A percentile compares a stretch with the other conserved stretches of the same genome.
Conservation (phyloP, 2,797 vertebrate genomes). For the Myoxocephalus aenaeus region DNA sequence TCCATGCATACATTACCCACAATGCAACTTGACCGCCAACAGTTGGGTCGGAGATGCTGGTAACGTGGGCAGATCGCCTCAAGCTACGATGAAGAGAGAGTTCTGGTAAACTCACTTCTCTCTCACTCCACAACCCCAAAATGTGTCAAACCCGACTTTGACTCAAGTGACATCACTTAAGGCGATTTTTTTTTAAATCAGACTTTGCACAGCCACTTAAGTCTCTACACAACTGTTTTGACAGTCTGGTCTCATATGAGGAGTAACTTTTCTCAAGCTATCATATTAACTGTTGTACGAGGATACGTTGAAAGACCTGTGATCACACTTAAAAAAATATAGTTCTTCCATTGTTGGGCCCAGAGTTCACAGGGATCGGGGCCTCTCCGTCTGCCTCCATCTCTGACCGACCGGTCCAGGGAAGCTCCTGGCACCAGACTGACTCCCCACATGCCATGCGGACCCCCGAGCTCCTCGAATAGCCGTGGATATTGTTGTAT, state of each 20-base stretch:
- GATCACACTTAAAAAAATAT: not conserved
- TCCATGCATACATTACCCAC: not conserved
- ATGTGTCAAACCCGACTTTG: too few relatives aligned
- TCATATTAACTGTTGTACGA: not conserved
- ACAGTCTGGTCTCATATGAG: too few relatives aligned
- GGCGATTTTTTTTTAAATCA: not conserved
- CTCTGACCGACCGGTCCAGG: slow-evolving; percentile 40
- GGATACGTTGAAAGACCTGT: not conserved
- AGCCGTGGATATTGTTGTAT: slow-evolving; percentile 53
- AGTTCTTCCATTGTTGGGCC: slow-evolving; percentile 4
- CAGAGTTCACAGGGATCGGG: slow-evolving; percentile 23
- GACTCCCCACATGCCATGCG: slow-evolving; percentile 38
- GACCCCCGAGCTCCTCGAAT: slow-evolving; percentile 32
- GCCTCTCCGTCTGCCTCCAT: slow-evolving; percentile 57
- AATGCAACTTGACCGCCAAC: not conserved
- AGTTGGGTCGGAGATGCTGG: not conserved
- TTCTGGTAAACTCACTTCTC: not conserved
- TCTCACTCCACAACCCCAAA: not conserved
- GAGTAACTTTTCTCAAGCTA: too few relatives aligned
- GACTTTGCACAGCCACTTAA: not conserved
- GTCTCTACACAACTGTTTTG: not conserved
- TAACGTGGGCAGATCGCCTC: too few relatives aligned
- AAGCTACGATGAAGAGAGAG: not conserved
- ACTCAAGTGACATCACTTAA: not conserved
- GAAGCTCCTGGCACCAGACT: slow-evolving; percentile 55